phyloP scores from a whole-genome alignment of 1,140 invertebrate species.

The Bombus polaris region DNA sequence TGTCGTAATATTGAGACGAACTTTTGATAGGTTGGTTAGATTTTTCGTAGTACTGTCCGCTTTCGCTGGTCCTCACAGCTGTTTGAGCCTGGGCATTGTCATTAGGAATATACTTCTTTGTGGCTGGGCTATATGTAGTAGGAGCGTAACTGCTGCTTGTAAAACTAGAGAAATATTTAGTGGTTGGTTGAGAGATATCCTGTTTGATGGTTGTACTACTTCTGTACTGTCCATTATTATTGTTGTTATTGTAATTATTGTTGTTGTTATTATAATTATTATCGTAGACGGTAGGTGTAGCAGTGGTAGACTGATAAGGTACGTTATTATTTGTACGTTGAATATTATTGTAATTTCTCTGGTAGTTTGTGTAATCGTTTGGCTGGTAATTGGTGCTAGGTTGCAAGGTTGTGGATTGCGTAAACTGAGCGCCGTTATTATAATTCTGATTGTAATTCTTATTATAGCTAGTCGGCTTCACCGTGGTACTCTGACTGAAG shows the following conservation, averaged over 20 bases:
- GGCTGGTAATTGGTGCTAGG: slow-evolving; percentile 75
- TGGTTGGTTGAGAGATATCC: slow-evolving; percentile 64
- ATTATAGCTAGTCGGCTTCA: slow-evolving; percentile 61
- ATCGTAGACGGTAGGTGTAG: slow-evolving; percentile 68
- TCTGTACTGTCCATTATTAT: slow-evolving; percentile 74
- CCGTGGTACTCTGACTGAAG: slow-evolving; percentile 59
- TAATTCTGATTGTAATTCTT: slow-evolving; percentile 65
- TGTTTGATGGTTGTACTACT: slow-evolving; percentile 74
- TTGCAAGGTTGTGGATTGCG: slow-evolving; percentile 72
- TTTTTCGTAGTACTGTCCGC: slow-evolving; percentile 71
- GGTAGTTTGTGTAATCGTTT: slow-evolving; percentile 73
- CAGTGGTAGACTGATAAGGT: slow-evolving; percentile 74
- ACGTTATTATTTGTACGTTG: slow-evolving; percentile 73
- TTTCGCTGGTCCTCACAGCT: slow-evolving; percentile 48
- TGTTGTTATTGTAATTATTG: slow-evolving; percentile 66
- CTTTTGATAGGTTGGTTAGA: slow-evolving; percentile 63
- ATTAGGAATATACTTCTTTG: slow-evolving; percentile 70
- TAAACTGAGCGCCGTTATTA: slow-evolving; percentile 62
- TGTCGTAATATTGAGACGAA: slow-evolving; percentile 74
- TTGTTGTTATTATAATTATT: slow-evolving; percentile 70
- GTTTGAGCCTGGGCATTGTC: slow-evolving; percentile 53
- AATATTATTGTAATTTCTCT: slow-evolving; percentile 77
- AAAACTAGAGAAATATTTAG: slow-evolving; percentile 79
- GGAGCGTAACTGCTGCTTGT: slow-evolving; percentile 81
- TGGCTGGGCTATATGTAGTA: slow-evolving; percentile 81